A percentile compares a stretch with the other conserved stretches of the same genome.
phyloP scores from a whole-genome alignment of 2,113 vertebrate genomes.

The Mormyrus lacerda region DNA sequence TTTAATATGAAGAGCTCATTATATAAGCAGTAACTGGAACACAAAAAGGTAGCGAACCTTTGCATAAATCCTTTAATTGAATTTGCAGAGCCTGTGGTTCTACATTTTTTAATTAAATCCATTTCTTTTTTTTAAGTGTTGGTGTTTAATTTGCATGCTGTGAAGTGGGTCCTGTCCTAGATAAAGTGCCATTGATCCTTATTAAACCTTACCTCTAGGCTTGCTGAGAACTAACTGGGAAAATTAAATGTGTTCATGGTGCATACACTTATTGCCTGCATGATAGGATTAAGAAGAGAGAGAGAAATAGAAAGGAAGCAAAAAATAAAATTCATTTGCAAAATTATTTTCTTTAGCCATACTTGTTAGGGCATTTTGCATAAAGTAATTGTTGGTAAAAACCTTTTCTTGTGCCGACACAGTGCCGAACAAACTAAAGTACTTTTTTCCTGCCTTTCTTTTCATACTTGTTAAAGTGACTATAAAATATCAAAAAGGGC shows the following conservation, averaged over 20 bases:
- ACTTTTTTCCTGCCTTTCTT: not conserved
- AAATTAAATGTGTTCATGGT: constrained; percentile 95
- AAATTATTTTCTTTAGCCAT: constrained; percentile 50
- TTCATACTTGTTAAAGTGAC: not conserved
- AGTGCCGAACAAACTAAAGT: not conserved
- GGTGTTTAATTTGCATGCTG: constrained; percentile 98
- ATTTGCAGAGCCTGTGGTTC: constrained; percentile 96
- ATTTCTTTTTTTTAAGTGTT: constrained; percentile 93
- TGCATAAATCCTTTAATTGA: constrained; percentile 99
- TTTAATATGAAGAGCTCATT: constrained; percentile 99
- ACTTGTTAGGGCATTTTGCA: constrained; percentile 33
- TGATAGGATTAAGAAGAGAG: constrained; percentile 74
- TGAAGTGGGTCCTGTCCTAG: constrained; percentile 89
- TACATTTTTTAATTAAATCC: constrained; percentile 99
- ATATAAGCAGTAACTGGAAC: constrained; percentile 98
- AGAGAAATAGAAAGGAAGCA: constrained; percentile 35
- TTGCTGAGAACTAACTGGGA: constrained; percentile 90
- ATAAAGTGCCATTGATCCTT: constrained; percentile 99
- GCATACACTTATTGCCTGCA: constrained; percentile 80
- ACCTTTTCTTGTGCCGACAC: constrained; percentile 1
- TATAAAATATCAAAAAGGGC: not conserved
- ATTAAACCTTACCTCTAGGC: constrained; percentile 99
- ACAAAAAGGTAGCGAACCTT: constrained; percentile 99
- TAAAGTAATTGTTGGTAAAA: constrained; percentile 28
- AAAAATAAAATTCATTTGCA: constrained; percentile 72